Base-by-base conservation (phyloP, 2,888 invertebrate genomes). In the Catocala nupta region DNA sequence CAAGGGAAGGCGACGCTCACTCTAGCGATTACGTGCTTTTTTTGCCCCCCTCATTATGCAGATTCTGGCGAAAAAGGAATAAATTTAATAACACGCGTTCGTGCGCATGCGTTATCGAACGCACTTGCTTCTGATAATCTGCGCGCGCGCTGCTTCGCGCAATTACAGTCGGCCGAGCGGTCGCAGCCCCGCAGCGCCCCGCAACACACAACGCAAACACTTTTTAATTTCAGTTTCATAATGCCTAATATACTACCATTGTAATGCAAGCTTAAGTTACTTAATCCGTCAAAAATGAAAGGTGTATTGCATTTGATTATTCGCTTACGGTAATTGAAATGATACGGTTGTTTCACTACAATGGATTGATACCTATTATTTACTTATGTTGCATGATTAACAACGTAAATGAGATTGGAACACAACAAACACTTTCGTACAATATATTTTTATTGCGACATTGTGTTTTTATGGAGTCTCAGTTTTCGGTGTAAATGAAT, bases 91-190 rank as follows among this genome's bases (percentile, higher is more conserved):
- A 93, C 88, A 92, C 85, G 91, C 92, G 88, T 93, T 93, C 93
- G 92, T 93, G 93, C 88, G 88, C 92, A 90, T 90, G 91, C 89
- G 91, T 93, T 94, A 93, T 93, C 93, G 92, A 90, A 91, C 89
- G 93, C 93, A 93, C 93, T 93, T 92, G 93, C 87, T 87, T 86
- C 92, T 92, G 94, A 93, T 93, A 92, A 94, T 94, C 93, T 93
- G 92, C 88, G 85, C 88, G 86, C 82, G 89, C 90, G 90, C 85
- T 80, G 83, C 75, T 76, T 82, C 82, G 77, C 82, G 89, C 90
- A 92, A 93, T 93, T 93, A 93, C 85, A 82, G 81, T 76, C 79
- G 69, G 71, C 66, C 72, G 72, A 73, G 68, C 75, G 59, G 68
- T 69, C 70, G 77, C 78, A 74, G 65, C 48, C 47, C 16, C 47